phyloP scores from a whole-genome alignment of 2,113 vertebrate species.

The Corythaeola cristata region DNA sequence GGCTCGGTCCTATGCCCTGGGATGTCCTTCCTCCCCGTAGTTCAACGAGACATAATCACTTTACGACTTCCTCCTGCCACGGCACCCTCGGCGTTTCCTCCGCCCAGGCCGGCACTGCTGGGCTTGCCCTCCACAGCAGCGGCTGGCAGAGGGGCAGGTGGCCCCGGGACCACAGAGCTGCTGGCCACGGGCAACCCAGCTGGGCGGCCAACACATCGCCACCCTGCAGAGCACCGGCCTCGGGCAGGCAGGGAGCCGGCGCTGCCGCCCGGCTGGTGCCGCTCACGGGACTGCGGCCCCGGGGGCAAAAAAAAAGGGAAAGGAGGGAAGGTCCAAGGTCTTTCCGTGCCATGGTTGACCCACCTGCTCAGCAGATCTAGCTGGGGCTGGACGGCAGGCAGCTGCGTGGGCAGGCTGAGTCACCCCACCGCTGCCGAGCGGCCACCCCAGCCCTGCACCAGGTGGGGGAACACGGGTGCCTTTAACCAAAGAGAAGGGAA shows the following conservation, averaged over 20 bases:
- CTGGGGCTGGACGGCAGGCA: neutral
- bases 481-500: neutral
- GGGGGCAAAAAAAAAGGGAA: neutral
- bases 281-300: accelerated
- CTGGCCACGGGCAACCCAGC: neutral
- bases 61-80: neutral
- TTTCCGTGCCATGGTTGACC: neutral
- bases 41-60: neutral
- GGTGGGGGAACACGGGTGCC: neutral
- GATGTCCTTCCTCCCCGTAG: neutral
- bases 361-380: neutral
- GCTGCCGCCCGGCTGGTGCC: accelerated
- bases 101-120: accelerated
- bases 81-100: accelerated
- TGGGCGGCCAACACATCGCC: accelerated
- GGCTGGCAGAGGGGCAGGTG: neutral
- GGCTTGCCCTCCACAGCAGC: neutral
- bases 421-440: neutral
- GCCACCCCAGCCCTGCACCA: neutral
- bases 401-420: constrained; percentile 22
- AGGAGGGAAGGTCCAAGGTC: neutral
- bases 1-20: neutral
- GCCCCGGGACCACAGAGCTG: accelerated
- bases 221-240: accelerated
- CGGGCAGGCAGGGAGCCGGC: neutral